Evolutionary conservation across 2,797 vertebrate genomes (phyloP), one percentile per base, ranked within the genome.

Genomic region (Myotis myotis): DNA sequence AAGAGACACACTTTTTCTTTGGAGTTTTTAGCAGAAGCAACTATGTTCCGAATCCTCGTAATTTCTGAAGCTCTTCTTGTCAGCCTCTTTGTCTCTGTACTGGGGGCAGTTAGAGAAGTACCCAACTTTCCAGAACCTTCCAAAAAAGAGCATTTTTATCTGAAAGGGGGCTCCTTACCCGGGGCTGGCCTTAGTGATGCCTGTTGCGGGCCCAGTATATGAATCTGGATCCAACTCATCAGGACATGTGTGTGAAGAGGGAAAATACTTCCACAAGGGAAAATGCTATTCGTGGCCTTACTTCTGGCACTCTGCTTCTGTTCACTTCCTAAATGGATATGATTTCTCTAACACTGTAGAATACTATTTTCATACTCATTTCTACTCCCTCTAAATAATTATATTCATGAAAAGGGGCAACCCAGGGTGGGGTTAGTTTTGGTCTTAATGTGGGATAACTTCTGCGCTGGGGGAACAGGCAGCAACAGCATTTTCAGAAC

Each of bases 1-100:
- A 85, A 88, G 83, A 97, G 80, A 92, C 17, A 88, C 51, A 89
- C 94, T 92, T 96, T 95, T 96, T 91, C 85, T 41, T 80, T 75
- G 28, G 38, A 88, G 72, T 8, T 92, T 96, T 95, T 81, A 94
- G 68, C 87, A 92, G 91, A 88, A 95, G 79, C 8, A 51, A 88
- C 57, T 95, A 80, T 60, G 12, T 72, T 95, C 85, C 38, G 38
- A 89, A 68, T 51, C 33, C 28, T 91, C 6, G 17, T 4, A 89
- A 70, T 36, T 71, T 96, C 36, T 33, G 33, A 85, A 74, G n/a
- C 22, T 68, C 91, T 95, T 84, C 53, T 92, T 85, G 44, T 28
- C 82, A 47, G 8, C 74, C 38, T 51, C 30, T 36, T 72, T 95
- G 51, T 88, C 33, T 79, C 55, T 95, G 80, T 49, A 88, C 74